Percentiles rank a stretch among this genome's conserved stretches.
These are phyloP conservation scores for Ctenochaetus hawaiiensis DNA, from an alignment of 2,797 vertebrate genomes.

Conservation along the genomic window DNA sequence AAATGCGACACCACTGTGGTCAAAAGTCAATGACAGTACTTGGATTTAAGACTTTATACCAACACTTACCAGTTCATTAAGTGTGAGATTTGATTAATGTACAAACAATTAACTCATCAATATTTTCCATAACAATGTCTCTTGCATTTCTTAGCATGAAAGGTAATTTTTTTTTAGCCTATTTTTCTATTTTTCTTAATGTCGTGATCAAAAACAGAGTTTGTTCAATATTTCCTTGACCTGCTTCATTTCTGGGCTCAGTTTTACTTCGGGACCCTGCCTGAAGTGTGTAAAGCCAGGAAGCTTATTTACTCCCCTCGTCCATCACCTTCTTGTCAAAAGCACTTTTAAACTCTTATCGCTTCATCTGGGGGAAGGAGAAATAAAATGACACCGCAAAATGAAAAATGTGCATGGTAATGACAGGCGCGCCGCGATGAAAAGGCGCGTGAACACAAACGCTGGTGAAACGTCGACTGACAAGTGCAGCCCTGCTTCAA, in stretches of 20 bases:
- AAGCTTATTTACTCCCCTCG: conserved; percentile 53
- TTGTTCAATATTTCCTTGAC: conserved; percentile 12
- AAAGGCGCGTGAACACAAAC: conserved; percentile 34
- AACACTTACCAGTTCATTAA: conserved; percentile 11
- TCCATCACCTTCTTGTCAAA: conserved; percentile 66
- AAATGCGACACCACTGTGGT: conserved; percentile 31
- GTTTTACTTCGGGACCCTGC: conserved; percentile 46
- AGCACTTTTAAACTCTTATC: conserved; percentile 71
- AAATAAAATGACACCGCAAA: conserved; percentile 50
- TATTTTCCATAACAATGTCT: conserved; percentile 13
- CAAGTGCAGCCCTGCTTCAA: conserved; percentile 29
- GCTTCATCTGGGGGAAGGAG: conserved; percentile 57
- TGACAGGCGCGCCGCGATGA: conserved; percentile 52
- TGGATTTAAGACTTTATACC: conserved; percentile 28
- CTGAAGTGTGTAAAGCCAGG: conserved; percentile 40
- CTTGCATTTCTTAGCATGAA: conserved; percentile 24
- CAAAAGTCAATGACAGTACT: conserved; percentile 27
- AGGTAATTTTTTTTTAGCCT: neutral
- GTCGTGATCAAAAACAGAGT: conserved; percentile 29
- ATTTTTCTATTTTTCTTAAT: conserved; percentile 25
- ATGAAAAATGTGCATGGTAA: conserved; percentile 64
- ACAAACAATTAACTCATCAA: conserved; percentile 16
- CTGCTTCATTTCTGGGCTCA: conserved; percentile 46
- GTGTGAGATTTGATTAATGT: conserved; percentile 24
- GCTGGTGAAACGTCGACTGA: conserved; percentile 47